Evolutionary conservation across 2,888 invertebrate species (phyloP).

Genomic region (Saturnia japonica): DNA sequence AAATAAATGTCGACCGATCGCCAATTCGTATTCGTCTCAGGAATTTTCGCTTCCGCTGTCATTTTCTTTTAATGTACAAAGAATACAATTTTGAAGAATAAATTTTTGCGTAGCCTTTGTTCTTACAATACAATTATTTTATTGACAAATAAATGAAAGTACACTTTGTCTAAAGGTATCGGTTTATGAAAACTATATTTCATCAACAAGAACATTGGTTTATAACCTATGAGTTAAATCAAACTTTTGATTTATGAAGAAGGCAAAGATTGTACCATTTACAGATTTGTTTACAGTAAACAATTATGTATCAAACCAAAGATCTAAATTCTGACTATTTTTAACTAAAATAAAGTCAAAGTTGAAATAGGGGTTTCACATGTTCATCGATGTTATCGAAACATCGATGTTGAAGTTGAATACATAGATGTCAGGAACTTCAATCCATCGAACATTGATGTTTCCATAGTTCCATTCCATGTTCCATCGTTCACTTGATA

Average conservation of each 20-base stretch:
- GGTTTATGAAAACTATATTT: background rate
- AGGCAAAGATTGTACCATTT: background rate
- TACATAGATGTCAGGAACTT: too few species aligned
- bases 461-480: too few species aligned
- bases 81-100: background rate
- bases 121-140: background rate
- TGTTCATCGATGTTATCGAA: too few species aligned
- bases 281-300: background rate
- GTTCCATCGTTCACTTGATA: too few species aligned
- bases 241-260: background rate
- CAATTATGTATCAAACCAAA: background rate
- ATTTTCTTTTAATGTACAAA: constrained; percentile 20
- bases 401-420: too few species aligned
- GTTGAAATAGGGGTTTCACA: too few species aligned
- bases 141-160: background rate
- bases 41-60: constrained; percentile 35
- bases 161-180: background rate
- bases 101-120: background rate
- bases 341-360: too few species aligned
- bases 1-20: constrained; percentile 60
- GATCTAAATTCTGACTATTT: too few species aligned
- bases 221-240: background rate
- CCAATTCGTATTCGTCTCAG: constrained; percentile 37
- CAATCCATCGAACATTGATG: too few species aligned
- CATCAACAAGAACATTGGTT: background rate